Evolutionary conservation across 2,113 vertebrate genomes (phyloP).

Genomic region (Psammodynastes pulverulentus): DNA sequence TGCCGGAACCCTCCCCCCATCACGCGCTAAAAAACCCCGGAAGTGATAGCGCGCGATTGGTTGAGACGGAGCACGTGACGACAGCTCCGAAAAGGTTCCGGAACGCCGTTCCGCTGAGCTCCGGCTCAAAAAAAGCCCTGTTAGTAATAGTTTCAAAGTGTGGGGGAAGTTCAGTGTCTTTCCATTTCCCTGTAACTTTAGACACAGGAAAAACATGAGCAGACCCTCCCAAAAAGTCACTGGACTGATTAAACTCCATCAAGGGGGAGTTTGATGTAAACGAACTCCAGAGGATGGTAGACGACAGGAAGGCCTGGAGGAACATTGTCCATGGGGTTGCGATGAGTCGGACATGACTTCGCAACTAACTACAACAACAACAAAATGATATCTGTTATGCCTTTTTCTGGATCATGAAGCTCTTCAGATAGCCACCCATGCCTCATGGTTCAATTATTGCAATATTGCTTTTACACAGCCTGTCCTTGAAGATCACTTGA

Average conservation of each 20-base stretch:
- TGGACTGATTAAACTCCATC: neutral
- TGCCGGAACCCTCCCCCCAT: no score
- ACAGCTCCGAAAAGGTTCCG: no score
- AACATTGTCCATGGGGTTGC: no score
- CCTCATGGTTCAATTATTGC: neutral
- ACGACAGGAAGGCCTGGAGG: no score
- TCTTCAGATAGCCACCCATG: neutral
- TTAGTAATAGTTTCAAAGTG: neutral
- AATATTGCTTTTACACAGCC: neutral
- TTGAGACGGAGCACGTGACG: no score
- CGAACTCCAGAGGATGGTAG: no score
- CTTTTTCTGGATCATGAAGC: neutral
- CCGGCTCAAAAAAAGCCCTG: no score
- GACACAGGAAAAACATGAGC: neutral
- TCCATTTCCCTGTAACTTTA: neutral
- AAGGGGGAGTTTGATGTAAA: neutral
- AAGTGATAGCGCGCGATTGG: no score
- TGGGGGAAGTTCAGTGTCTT: neutral
- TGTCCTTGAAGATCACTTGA: neutral
- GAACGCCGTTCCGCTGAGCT: no score
- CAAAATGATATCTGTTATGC: neutral
- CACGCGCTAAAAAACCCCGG: no score
- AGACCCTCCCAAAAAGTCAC: neutral
- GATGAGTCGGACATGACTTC: no score
- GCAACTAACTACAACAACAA: no score